phyloP scores from a whole-genome alignment of 2,797 vertebrate species.

The Martes flavigula region DNA sequence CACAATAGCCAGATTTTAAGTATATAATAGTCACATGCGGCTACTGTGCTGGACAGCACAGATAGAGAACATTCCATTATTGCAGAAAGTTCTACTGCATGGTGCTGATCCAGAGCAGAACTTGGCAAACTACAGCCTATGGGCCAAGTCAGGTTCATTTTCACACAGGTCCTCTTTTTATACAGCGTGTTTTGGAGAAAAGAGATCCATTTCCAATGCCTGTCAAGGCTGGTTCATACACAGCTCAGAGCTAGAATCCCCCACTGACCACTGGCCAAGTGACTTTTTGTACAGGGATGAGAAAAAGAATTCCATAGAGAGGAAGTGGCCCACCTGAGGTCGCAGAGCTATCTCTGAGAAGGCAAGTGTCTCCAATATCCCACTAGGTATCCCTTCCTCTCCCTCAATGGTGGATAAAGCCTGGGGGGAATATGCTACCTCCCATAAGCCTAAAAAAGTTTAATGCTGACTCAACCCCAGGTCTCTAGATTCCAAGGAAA shows the following conservation, averaged over 20 bases:
- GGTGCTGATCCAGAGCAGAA: background rate
- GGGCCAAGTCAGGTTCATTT: background rate
- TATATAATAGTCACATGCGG: background rate
- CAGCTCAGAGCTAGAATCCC: background rate
- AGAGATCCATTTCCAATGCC: background rate
- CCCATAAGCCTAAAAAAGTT: background rate
- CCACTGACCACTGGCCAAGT: background rate
- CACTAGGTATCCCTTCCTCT: background rate
- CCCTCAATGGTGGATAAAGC: background rate
- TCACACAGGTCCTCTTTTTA: background rate
- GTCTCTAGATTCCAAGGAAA: background rate
- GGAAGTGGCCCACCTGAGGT: background rate
- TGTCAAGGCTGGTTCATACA: background rate
- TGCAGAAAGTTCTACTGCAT: background rate
- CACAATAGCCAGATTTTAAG: background rate
- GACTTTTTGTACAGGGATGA: background rate
- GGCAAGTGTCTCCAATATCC: background rate
- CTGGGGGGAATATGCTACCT: too few relatives aligned
- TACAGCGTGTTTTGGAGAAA: background rate
- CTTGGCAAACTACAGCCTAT: background rate
- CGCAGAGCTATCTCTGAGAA: background rate
- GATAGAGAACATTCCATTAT: background rate
- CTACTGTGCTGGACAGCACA: background rate
- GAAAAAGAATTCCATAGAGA: background rate
- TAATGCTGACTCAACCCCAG: too few relatives aligned